Conservation (phyloP, 2,888 invertebrate species). For the Adelognathus sp. region DNA sequence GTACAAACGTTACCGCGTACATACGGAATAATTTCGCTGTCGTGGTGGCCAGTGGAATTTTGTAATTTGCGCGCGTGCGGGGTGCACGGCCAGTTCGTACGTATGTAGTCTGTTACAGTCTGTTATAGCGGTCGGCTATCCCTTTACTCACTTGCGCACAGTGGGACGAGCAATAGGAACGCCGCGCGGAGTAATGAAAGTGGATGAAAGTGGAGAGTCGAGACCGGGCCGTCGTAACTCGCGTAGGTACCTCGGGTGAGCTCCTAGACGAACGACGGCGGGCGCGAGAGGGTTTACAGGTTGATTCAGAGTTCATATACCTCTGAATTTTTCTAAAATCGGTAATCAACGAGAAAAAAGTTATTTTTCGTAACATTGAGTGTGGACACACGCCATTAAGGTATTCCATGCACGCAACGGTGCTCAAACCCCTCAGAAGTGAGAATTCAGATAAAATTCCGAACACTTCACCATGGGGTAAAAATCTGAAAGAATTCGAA, state of each 20-base stretch:
- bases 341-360: too few species aligned
- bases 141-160: slow-evolving; percentile 13
- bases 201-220: slow-evolving; percentile 58
- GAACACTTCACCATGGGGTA: too few species aligned
- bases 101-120: not conserved
- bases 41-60: slow-evolving; percentile 58
- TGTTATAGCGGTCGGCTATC: too few species aligned
- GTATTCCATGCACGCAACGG: too few species aligned
- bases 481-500: too few species aligned
- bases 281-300: slow-evolving; percentile 34
- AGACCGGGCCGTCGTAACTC: slow-evolving; percentile 50
- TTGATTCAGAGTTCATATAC: too few species aligned
- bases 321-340: too few species aligned
- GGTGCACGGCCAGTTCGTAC: slow-evolving; percentile 17
- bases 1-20: slow-evolving; percentile 26
- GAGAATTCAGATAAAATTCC: too few species aligned
- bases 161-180: slow-evolving; percentile 7
- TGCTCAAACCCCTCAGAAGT: too few species aligned
- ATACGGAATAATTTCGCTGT: slow-evolving; percentile 44
- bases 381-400: too few species aligned
- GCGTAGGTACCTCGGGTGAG: not conserved
- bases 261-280: slow-evolving; percentile 32
- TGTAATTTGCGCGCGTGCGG: slow-evolving; percentile 54
- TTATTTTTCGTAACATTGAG: too few species aligned
- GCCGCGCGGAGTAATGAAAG: slow-evolving; percentile 63